Evolutionary conservation across 2,888 invertebrate genomes (phyloP).

Genomic region (Byasa hedistus): DNA sequence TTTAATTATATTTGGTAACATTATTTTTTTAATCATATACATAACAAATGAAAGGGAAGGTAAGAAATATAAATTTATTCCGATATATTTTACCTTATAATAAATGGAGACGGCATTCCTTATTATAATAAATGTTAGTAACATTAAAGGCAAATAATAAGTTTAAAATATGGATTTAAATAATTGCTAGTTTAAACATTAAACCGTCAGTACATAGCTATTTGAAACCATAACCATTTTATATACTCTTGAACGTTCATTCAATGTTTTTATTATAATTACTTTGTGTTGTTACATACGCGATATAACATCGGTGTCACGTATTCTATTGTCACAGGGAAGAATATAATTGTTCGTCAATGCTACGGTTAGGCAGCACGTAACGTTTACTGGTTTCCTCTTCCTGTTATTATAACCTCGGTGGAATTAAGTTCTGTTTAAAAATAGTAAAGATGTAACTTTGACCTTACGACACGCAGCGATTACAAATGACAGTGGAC

Average conservation of each 20-base stretch:
- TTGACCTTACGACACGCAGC: neutral
- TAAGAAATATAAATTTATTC: neutral
- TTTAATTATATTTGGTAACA: neutral
- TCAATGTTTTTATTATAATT: constrained; percentile 8
- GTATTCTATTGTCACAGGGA: constrained; percentile 19
- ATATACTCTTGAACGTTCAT: neutral
- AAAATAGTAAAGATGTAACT: neutral
- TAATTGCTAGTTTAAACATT: no score
- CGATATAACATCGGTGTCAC: constrained; percentile 9
- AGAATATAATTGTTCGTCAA: constrained; percentile 25
- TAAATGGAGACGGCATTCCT: neutral
- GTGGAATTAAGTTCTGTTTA: neutral
- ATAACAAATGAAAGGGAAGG: no score
- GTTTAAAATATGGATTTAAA: no score
- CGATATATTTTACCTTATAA: neutral
- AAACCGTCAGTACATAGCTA: no score
- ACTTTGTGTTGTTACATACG: neutral
- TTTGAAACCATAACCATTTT: no score
- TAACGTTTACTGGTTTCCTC: constrained; percentile 21
- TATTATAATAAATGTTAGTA: neutral
- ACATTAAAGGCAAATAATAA: no score
- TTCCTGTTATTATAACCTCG: constrained; percentile 24
- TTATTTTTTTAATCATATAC: neutral
- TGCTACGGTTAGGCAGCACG: constrained; percentile 17
- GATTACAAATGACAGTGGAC: no score